Evolutionary conservation across 1,140 invertebrate species (phyloP).

Genomic region (Aporrectodea caliginosa): DNA sequence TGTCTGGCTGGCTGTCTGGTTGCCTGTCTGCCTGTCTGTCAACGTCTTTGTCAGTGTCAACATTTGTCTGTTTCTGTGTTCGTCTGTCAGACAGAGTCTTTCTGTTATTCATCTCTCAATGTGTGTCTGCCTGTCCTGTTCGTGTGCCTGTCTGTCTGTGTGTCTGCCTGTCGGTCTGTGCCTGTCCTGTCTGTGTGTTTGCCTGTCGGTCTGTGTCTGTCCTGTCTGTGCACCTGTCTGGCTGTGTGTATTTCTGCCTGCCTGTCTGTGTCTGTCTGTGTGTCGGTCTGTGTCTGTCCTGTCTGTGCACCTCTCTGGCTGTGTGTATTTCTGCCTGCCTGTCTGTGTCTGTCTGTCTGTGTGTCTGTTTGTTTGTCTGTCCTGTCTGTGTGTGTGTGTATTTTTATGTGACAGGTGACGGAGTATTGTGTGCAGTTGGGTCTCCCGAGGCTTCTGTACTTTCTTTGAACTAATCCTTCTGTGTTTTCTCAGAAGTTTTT

Average conservation of each 20-base stretch:
- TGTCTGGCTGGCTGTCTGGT: too few relatives aligned
- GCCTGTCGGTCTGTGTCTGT: conserved; percentile 12
- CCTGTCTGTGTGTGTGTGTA: too few relatives aligned
- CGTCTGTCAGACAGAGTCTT: background rate
- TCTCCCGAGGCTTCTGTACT: too few relatives aligned
- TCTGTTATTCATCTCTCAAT: background rate
- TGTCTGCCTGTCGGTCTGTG: conserved; percentile 14
- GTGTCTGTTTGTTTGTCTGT: background rate
- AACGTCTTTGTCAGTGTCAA: background rate
- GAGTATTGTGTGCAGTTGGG: too few relatives aligned
- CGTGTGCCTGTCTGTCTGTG: conserved; percentile 24
- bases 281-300: background rate
- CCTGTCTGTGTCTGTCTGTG: background rate
- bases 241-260: background rate
- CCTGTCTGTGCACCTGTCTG: background rate
- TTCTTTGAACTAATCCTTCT: too few relatives aligned
- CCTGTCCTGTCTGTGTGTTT: conserved; percentile 10
- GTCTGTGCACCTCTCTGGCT: background rate
- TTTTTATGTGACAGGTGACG: too few relatives aligned
- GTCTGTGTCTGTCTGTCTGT: background rate
- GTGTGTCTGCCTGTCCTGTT: conserved; percentile 19
- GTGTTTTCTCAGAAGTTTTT: too few relatives aligned
- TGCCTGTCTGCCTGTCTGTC: too few relatives aligned
- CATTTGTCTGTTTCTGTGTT: background rate
- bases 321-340: too few relatives aligned